A percentile compares a stretch with the other conserved stretches of the same genome.
Evolutionary conservation across 2,797 vertebrate genomes (phyloP).

Genomic region (Ctenosaura bakeri): DNA sequence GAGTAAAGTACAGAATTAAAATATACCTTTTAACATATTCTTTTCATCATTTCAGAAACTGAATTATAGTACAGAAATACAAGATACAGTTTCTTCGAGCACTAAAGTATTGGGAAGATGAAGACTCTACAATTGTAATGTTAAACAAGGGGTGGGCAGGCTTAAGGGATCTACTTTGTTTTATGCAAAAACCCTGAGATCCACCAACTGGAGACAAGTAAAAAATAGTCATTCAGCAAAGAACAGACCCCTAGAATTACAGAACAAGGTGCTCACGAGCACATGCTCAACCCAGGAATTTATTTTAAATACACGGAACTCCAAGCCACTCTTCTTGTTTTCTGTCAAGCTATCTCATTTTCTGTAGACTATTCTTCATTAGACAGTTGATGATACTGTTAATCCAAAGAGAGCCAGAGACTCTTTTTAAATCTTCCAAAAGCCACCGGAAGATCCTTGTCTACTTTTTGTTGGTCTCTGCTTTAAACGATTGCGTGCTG

Average conservation of each 20-base stretch:
- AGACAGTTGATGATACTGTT: background rate
- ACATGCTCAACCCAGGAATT: background rate
- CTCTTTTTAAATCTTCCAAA: background rate
- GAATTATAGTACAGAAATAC: background rate
- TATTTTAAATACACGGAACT: background rate
- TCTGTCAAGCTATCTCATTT: background rate
- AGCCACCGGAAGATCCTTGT: background rate
- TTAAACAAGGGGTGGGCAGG: background rate
- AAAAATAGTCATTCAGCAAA: background rate
- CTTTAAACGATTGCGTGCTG: slow-evolving; percentile 3
- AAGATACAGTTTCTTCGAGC: slow-evolving; percentile 10
- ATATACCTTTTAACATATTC: background rate
- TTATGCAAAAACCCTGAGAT: background rate
- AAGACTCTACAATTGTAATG: background rate
- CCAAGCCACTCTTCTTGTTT: background rate
- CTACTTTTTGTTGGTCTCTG: background rate
- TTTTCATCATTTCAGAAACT: background rate
- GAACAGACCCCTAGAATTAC: background rate
- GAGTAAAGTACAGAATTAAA: slow-evolving; percentile 37
- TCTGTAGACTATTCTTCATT: background rate
- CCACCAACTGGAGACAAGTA: background rate
- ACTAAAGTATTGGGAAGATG: background rate
- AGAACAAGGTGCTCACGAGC: background rate
- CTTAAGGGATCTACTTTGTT: background rate
- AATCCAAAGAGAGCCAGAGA: background rate